Conservation (phyloP, 2,113 vertebrate species). For the Heloderma charlesbogerti region DNA sequence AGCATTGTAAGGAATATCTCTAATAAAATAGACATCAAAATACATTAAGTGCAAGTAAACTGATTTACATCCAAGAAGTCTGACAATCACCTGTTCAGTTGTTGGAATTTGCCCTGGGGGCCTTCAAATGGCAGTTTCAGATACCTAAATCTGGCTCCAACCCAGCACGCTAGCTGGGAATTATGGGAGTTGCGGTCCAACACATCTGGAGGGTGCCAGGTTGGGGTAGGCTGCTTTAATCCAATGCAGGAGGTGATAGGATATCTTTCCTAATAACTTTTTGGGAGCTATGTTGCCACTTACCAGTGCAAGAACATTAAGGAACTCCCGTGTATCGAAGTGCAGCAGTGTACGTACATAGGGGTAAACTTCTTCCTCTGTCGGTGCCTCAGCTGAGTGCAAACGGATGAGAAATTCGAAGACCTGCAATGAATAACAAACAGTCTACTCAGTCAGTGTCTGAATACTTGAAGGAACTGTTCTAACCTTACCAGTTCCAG, state of each 20-base stretch:
- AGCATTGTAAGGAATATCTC: neutral
- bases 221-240: neutral
- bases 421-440: constrained; percentile 78
- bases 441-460: neutral
- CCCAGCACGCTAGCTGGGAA: too few relatives aligned
- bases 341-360: constrained; percentile 91
- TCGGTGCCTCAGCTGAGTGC: constrained; percentile 86
- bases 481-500: neutral
- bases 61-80: neutral
- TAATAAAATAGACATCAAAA: neutral
- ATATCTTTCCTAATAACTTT: neutral
- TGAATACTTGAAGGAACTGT: neutral
- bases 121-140: neutral
- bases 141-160: too few relatives aligned
- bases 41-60: neutral
- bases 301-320: constrained; percentile 97
- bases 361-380: constrained; percentile 94
- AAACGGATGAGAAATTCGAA: constrained; percentile 97
- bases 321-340: constrained; percentile 96
- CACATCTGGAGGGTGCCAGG: too few relatives aligned
- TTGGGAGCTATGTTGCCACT: constrained; percentile 46
- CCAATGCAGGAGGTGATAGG: neutral
- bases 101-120: neutral
- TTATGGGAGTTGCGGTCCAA: too few relatives aligned
- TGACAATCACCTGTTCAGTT: neutral